Percentiles rank a stretch among this genome's conserved stretches.
Conservation (phyloP, 1,140 invertebrate genomes). For the Vanessa atalanta region DNA sequence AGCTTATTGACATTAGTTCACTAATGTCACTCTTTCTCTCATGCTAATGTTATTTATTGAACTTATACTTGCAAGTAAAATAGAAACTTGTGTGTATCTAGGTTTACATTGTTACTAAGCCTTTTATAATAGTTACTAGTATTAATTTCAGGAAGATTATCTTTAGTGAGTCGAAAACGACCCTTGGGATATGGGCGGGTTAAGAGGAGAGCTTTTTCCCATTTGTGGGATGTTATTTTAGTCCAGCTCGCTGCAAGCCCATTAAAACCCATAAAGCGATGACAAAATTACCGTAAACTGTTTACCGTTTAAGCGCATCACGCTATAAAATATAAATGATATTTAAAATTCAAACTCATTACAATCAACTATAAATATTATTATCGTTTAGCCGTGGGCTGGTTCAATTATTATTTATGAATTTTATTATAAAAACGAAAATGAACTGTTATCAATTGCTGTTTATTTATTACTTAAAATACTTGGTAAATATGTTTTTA, state of each 20-base stretch:
- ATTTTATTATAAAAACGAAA: conserved; percentile 7
- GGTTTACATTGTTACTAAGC: too few relatives aligned
- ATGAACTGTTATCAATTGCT: background rate
- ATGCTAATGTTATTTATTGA: background rate
- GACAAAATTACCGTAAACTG: conserved; percentile 4
- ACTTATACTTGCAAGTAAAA: background rate
- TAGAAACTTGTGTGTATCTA: too few relatives aligned
- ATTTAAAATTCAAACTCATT: conserved; percentile 17
- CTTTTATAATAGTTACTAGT: too few relatives aligned
- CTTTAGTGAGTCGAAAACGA: too few relatives aligned
- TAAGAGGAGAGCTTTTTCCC: too few relatives aligned
- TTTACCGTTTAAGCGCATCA: conserved; percentile 11
- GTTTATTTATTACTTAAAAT: background rate
- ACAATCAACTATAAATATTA: conserved; percentile 15
- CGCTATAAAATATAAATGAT: conserved; percentile 13
- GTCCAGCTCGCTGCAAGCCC: background rate
- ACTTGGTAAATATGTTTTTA: conserved; percentile 17
- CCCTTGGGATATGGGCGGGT: too few relatives aligned
- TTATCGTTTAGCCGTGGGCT: conserved; percentile 9
- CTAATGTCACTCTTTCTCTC: conserved; percentile 29
- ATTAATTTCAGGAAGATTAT: too few relatives aligned
- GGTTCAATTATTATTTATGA: conserved; percentile 10
- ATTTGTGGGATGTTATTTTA: too few relatives aligned
- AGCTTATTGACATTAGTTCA: conserved; percentile 54
- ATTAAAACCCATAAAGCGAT: background rate